Evolutionary conservation across 2,113 vertebrate genomes (phyloP).

Genomic region (Apodemus sylvaticus): DNA sequence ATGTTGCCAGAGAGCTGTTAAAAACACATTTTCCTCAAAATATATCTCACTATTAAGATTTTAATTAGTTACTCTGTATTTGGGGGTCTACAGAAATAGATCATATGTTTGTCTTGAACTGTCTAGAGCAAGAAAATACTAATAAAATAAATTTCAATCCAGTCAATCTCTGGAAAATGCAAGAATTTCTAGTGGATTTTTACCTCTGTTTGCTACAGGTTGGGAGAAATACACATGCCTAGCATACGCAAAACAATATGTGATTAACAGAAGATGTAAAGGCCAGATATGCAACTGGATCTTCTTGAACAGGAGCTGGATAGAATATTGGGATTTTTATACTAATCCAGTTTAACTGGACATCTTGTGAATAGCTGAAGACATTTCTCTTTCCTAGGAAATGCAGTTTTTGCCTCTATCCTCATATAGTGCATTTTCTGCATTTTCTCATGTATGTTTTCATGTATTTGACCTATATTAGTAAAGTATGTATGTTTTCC

Average conservation of each 20-base stretch:
- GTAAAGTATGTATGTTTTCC: background rate
- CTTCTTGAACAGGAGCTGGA: background rate
- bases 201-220: background rate
- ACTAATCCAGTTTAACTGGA: background rate
- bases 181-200: background rate
- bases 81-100: background rate
- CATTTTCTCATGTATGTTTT: background rate
- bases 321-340: background rate
- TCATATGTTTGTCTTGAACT: background rate
- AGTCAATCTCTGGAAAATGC: background rate
- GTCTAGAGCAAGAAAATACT: background rate
- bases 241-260: background rate
- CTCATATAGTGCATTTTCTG: background rate
- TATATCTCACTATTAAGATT: background rate
- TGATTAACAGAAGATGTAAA: background rate
- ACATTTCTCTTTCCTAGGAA: background rate
- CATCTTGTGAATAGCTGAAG: background rate
- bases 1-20: background rate
- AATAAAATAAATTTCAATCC: slow-evolving; percentile 14
- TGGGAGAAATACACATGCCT: background rate
- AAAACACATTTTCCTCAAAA: background rate
- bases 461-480: background rate
- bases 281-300: background rate
- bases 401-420: background rate
- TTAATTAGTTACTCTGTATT: background rate